Conservation (phyloP, 2,797 vertebrate species). For the Acanthis flammea region DNA sequence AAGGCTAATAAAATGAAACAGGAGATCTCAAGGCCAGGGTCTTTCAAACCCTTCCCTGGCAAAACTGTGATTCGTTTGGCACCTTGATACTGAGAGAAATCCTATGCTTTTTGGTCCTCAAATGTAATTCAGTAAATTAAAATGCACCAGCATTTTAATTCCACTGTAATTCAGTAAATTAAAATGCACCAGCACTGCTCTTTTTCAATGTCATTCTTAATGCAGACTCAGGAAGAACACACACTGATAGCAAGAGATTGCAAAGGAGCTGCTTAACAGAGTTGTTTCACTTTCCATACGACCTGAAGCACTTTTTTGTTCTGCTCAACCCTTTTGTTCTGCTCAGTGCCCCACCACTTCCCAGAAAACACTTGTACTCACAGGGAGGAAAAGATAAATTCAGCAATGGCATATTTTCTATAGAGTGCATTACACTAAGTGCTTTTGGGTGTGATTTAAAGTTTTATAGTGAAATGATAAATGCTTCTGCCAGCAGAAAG, state of each 20-base stretch:
- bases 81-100: background rate
- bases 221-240: background rate
- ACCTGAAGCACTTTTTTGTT: background rate
- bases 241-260: background rate
- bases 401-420: background rate
- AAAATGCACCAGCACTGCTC: background rate
- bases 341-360: background rate
- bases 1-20: background rate
- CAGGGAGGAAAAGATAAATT: background rate
- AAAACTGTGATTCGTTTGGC: background rate
- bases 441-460: slow-evolving; percentile 3
- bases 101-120: background rate
- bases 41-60: background rate
- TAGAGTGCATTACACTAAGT: slow-evolving; percentile 21
- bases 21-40: background rate
- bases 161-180: background rate
- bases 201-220: background rate
- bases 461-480: background rate
- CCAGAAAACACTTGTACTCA: background rate
- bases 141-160: background rate
- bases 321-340: background rate
- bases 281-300: slow-evolving; percentile 37
- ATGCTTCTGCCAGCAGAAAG: background rate
- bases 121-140: background rate
- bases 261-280: background rate